Evolutionary conservation across 2,888 invertebrate species (phyloP).

Genomic region (Gandaritis pyraliata): DNA sequence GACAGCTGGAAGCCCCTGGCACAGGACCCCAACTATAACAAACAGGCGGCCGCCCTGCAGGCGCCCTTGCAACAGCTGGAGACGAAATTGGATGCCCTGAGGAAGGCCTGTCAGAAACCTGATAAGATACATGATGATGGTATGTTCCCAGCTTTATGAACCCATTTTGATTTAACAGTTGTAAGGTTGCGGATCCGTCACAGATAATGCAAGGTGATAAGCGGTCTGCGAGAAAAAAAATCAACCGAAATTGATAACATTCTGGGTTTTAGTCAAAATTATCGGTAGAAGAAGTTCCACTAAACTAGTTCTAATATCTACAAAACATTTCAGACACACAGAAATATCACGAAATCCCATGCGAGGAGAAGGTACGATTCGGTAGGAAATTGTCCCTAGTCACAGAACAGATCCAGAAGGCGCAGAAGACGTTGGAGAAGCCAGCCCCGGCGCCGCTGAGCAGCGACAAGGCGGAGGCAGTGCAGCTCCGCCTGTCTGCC

Average conservation of each 20-base stretch:
- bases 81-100: slow-evolving; percentile 22
- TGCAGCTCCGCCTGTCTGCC: slow-evolving; percentile 39
- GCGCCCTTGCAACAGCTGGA: slow-evolving; percentile 43
- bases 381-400: slow-evolving; percentile 19
- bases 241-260: too few relatives aligned
- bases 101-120: slow-evolving; percentile 21
- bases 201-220: too few relatives aligned
- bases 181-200: too few relatives aligned
- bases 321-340: slow-evolving; percentile 14
- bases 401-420: slow-evolving; percentile 20
- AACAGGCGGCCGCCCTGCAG: slow-evolving; percentile 32
- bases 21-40: slow-evolving; percentile 30
- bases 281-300: too few relatives aligned
- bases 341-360: neutral
- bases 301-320: too few relatives aligned
- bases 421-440: slow-evolving; percentile 32
- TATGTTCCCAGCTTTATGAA: neutral
- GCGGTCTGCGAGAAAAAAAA: too few relatives aligned
- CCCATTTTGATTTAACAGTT: neutral
- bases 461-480: slow-evolving; percentile 31
- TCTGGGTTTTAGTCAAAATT: too few relatives aligned
- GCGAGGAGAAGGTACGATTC: slow-evolving; percentile 32
- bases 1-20: slow-evolving; percentile 29
- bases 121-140: slow-evolving; percentile 21
- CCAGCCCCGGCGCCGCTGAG: slow-evolving; percentile 26